Percentiles rank a stretch among this genome's conserved stretches.
Evolutionary conservation across 2,113 vertebrate genomes (phyloP).

Genomic region (Festucalex cinctus): DNA sequence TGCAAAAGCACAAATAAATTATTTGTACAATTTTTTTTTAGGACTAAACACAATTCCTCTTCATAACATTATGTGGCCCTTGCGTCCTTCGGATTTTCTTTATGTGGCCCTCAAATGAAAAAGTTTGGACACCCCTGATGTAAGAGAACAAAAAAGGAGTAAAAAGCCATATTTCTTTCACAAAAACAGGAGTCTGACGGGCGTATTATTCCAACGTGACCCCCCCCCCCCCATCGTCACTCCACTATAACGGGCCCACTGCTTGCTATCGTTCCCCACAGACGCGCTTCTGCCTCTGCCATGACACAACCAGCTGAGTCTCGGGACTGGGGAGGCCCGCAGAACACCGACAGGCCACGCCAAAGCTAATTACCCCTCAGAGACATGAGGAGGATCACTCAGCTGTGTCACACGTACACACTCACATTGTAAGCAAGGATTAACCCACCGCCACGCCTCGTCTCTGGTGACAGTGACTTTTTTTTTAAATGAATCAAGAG

Average conservation of each 20-base stretch:
- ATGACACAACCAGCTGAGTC: conserved; percentile 39
- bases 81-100: too few species aligned
- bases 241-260: conserved; percentile 14
- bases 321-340: conserved; percentile 38
- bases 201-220: conserved; percentile 39
- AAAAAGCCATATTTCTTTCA: background rate
- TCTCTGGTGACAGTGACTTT: conserved; percentile 41
- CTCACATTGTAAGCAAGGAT: conserved; percentile 19
- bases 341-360: conserved; percentile 43
- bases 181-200: conserved; percentile 12
- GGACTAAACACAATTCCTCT: too few species aligned
- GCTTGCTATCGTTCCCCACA: conserved; percentile 23
- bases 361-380: conserved; percentile 62
- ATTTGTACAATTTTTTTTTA: too few species aligned
- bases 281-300: conserved; percentile 17
- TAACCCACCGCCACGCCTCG: conserved; percentile 36
- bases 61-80: too few species aligned
- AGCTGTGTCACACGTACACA: conserved; percentile 32
- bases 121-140: background rate
- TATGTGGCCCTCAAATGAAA: background rate
- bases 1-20: too few species aligned
- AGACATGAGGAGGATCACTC: conserved; percentile 60
- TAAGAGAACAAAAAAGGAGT: background rate
- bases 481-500: conserved; percentile 61
- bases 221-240: conserved; percentile 15